Evolutionary conservation across 2,113 vertebrate species (phyloP), one percentile per base, ranked within the genome.

Genomic region (Lipophrys pholis): DNA sequence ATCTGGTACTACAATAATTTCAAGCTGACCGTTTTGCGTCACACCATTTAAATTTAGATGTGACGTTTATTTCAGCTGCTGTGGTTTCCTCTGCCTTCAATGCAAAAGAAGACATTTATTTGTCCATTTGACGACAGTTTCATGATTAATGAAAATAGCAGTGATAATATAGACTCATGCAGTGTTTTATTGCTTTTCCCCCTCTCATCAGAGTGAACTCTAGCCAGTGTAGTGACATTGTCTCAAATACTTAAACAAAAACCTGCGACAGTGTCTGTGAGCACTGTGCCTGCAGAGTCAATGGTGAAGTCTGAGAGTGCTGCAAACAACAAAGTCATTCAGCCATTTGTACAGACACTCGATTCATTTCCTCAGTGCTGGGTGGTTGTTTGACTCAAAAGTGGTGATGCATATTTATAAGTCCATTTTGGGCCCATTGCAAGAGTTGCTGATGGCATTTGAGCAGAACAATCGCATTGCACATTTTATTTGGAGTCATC

Each of bases 371-470:
- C 15, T 39, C 21, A 43, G 30, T 8, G 8, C 40, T 38, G 21
- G 17, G 38, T 45, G 49, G 39, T 54, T 49, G 38, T 69, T 76
- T 51, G 11, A 77, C 45, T 49, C 62, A 48, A 42, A 73, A 15
- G 21, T 12, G 16, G 14, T 64, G 49, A 48, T 82, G 38, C 59
- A 76, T 83, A 75, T 77, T 85, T 66, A 85, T 81, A 21, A 53
- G 42, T 11, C 14, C 42, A 78, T 75, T 83, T 57, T 60, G n/a
- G 43, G 73, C 66, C 71, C 64, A 68, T 78, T 39, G 30, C 43
- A 0, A 38, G 39, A 36, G 53, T 8, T 41, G 30, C 14, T 52
- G 30, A 35, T 75, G 53, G 16, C 54, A 55, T 66, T 78, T 51
- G 48, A 40, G n/a, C 54, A 15, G 21, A n/a, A n/a, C 42, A 40